phyloP scores from a whole-genome alignment of 2,888 invertebrate species.

The Drosophila robusta region DNA sequence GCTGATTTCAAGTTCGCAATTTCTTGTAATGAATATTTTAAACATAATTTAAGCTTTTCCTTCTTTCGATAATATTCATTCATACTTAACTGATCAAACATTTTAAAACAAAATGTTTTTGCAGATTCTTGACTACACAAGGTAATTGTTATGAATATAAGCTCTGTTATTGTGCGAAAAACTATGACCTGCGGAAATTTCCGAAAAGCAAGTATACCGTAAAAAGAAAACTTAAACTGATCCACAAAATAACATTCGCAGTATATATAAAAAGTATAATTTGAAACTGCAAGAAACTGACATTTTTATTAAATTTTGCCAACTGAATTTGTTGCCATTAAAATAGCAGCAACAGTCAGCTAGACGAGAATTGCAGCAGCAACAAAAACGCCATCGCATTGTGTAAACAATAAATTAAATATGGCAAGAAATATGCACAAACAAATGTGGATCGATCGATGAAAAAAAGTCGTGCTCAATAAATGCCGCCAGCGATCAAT shows the following conservation, averaged over 20 bases:
- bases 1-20: no score
- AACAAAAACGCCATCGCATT: slow-evolving; percentile 42
- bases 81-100: no score
- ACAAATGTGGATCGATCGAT: slow-evolving; percentile 71
- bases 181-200: no score
- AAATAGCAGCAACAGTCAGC: slow-evolving; percentile 10
- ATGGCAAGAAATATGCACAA: slow-evolving; percentile 61
- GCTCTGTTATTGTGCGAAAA: no score
- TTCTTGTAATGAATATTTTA: no score
- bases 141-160: no score
- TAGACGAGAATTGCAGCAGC: slow-evolving; percentile 32
- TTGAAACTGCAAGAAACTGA: neutral
- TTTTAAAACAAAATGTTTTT: no score
- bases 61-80: no score
- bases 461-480: slow-evolving; percentile 66
- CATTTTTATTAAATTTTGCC: slow-evolving; percentile 37
- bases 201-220: no score
- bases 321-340: slow-evolving; percentile 26
- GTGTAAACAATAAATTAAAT: slow-evolving; percentile 66
- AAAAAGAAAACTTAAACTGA: neutral
- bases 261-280: no score
- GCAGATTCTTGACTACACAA: no score
- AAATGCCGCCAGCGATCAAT: slow-evolving; percentile 70
- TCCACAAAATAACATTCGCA: neutral
- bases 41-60: no score